Evolutionary conservation across 2,113 vertebrate species (phyloP).

Genomic region (Notarius lentiginosus): DNA sequence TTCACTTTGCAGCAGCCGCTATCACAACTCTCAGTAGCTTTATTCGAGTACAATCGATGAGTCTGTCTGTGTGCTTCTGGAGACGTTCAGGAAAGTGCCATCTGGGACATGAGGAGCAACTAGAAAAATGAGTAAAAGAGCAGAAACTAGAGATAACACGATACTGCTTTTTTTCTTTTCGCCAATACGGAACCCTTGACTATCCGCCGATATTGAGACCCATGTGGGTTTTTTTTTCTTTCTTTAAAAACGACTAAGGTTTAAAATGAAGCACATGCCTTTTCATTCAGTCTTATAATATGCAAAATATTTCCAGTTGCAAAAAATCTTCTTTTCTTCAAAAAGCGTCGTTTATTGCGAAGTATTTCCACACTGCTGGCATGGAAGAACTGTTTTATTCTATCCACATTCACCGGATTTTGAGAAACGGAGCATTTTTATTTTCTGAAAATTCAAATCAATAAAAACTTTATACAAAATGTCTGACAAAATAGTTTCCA

Average conservation of each 20-base stretch:
- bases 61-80: neutral
- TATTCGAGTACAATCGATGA: constrained; percentile 29
- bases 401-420: no score
- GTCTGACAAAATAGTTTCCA: no score
- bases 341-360: neutral
- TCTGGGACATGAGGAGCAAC: neutral
- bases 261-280: neutral
- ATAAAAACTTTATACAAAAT: no score
- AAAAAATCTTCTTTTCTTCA: no score
- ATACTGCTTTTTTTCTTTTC: neutral
- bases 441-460: no score
- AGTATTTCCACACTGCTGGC: neutral
- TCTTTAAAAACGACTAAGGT: neutral
- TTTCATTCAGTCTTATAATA: neutral
- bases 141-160: neutral
- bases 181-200: neutral
- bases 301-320: neutral
- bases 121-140: constrained; percentile 12
- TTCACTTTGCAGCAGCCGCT: constrained; percentile 17
- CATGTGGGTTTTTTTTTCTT: neutral
- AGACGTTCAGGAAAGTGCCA: constrained; percentile 23
- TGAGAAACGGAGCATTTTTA: no score
- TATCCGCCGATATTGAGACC: neutral
- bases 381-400: no score
- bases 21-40: constrained; percentile 12